Evolutionary conservation across 1,140 invertebrate genomes (phyloP), one percentile per base, ranked within the genome.

Genomic region (Listronotus oregonensis): DNA sequence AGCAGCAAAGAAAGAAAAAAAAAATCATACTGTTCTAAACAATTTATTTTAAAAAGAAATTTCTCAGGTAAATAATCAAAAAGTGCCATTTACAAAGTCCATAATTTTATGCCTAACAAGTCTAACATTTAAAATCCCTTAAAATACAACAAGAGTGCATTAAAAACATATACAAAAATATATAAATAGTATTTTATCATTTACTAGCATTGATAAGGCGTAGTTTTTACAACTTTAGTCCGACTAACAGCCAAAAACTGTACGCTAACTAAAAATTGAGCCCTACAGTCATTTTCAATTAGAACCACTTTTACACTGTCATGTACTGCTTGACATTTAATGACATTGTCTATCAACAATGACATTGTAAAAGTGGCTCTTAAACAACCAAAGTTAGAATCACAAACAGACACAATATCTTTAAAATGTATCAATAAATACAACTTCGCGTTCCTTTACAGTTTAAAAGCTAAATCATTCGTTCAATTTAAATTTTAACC

Each of bases 81-180:
- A 60, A 60, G 58, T 60, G 58, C 58, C 39, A 37, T 34, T 9
- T 58, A 58, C 27, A 60, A 60, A 50, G 49, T 14, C 31, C 44
- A 49, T 49, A 14, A 50, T 60, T 50, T 50, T 49, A 50, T 37
- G n/a, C 44, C 56, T 58, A 46, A 12, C 7, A 31, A 10, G 12
- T 44, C 55, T 57, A 59, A 61, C 34, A 52, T 61, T 61, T 18
- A 51, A 61, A 61, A 31, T 27, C 59, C 34, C 40, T 15, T 10
- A 52, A 47, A 9, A 17, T 27, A 47, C 44, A n/a, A 18, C 44
- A 18, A 27, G n/a, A 49, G 61, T 64, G 61, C 61, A 64, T 51
- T 47, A 42, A 64, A 64, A 64, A 64, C 61, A 64, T 64, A 64
- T 64, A 64, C 39, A 64, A 64, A 64, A 64, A 64, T 64, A 64